phyloP scores from a whole-genome alignment of 2,113 vertebrate genomes.

The Brachyhypopomus gauderio region DNA sequence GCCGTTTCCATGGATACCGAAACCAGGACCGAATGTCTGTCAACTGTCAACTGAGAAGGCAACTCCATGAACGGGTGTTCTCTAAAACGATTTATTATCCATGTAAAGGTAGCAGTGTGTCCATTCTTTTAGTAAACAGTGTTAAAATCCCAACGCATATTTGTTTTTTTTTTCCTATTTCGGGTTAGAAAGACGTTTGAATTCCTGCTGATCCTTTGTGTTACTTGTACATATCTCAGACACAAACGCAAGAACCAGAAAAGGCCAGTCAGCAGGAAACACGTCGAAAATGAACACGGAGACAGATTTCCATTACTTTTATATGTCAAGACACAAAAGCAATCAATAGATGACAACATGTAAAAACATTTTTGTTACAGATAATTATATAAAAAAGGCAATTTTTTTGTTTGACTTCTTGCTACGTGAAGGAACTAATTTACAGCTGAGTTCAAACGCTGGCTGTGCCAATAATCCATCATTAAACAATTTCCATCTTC shows the following conservation, averaged over 20 bases:
- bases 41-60: background rate
- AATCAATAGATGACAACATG: slow-evolving; percentile 68
- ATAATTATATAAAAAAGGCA: slow-evolving; percentile 67
- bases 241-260: slow-evolving; percentile 7
- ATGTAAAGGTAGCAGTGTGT: slow-evolving; percentile 30
- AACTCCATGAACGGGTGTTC: slow-evolving; percentile 15
- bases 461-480: slow-evolving; percentile 52
- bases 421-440: slow-evolving; percentile 71
- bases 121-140: slow-evolving; percentile 44
- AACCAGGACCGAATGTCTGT: too few species aligned
- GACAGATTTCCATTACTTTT: slow-evolving; percentile 63
- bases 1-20: slow-evolving; percentile 29
- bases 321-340: slow-evolving; percentile 69
- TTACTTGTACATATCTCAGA: slow-evolving; percentile 25
- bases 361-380: slow-evolving; percentile 69
- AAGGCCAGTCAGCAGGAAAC: slow-evolving; percentile 15
- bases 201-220: slow-evolving; percentile 27
- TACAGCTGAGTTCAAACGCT: slow-evolving; percentile 64
- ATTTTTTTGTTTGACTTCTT: slow-evolving; percentile 52
- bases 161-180: background rate
- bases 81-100: slow-evolving; percentile 51
- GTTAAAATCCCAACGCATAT: slow-evolving; percentile 40
- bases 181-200: slow-evolving; percentile 40
- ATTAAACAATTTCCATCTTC: slow-evolving; percentile 42
- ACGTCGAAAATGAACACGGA: slow-evolving; percentile 42